Evolutionary conservation across 2,888 invertebrate species (phyloP).

Genomic region (Diploptera punctata): DNA sequence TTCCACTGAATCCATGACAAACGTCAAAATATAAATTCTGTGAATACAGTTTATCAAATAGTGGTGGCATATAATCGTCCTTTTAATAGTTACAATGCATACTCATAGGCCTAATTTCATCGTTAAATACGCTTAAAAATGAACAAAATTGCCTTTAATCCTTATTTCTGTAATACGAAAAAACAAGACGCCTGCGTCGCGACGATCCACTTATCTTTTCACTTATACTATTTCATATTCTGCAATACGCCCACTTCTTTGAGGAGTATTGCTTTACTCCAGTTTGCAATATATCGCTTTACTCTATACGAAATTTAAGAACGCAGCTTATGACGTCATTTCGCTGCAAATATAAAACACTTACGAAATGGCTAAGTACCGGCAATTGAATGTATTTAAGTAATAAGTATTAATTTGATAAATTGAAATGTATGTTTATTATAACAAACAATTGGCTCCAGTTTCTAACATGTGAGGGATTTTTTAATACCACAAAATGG

Average conservation of each 20-base stretch:
- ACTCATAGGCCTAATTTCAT: not conserved
- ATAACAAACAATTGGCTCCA: too few species aligned
- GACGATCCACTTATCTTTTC: not conserved
- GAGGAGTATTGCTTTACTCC: too few species aligned
- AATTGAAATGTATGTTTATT: too few species aligned
- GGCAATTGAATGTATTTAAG: too few species aligned
- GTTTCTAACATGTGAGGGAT: too few species aligned
- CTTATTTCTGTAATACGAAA: not conserved
- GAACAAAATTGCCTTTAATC: not conserved
- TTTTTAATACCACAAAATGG: too few species aligned
- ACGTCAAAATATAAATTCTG: not conserved
- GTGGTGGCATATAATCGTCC: not conserved
- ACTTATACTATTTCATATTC: not conserved
- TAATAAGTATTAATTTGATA: too few species aligned
- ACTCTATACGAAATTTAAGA: too few species aligned
- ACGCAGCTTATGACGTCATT: too few species aligned
- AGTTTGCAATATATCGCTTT: too few species aligned
- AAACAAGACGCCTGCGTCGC: conserved; percentile 12
- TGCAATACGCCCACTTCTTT: not conserved
- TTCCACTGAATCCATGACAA: conserved; percentile 33
- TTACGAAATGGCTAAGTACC: too few species aligned
- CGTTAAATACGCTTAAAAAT: not conserved
- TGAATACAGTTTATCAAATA: not conserved
- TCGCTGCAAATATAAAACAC: too few species aligned
- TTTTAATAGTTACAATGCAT: not conserved